Conservation (phyloP, 2,113 vertebrate species). For the Ardeotis arabs region DNA sequence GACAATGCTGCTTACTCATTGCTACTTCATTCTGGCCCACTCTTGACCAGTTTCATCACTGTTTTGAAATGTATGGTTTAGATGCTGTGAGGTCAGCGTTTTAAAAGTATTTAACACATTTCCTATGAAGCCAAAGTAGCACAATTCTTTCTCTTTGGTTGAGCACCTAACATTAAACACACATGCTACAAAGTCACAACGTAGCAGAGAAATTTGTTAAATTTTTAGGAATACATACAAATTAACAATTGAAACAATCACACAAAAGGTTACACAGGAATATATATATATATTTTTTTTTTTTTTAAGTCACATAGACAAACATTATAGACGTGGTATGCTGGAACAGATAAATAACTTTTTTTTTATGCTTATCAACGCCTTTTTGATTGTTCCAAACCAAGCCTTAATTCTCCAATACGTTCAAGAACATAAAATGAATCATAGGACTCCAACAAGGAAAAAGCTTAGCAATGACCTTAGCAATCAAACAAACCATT, state of each 20-base stretch:
- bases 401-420: neutral
- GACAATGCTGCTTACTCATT: neutral
- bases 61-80: neutral
- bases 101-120: neutral
- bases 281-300: too few species aligned
- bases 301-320: neutral
- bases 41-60: neutral
- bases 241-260: neutral
- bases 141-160: neutral
- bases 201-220: neutral
- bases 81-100: neutral
- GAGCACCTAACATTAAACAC: neutral
- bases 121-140: neutral
- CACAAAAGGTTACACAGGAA: neutral
- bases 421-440: neutral
- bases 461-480: neutral
- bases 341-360: neutral
- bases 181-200: accelerated
- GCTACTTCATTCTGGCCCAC: neutral
- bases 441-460: neutral
- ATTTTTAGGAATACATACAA: neutral
- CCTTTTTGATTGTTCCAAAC: neutral
- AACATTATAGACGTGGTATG: neutral
- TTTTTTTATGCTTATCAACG: neutral
- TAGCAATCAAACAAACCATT: neutral